Evolutionary conservation across 2,113 vertebrate genomes (phyloP).

Genomic region (Pituophis catenifer): DNA sequence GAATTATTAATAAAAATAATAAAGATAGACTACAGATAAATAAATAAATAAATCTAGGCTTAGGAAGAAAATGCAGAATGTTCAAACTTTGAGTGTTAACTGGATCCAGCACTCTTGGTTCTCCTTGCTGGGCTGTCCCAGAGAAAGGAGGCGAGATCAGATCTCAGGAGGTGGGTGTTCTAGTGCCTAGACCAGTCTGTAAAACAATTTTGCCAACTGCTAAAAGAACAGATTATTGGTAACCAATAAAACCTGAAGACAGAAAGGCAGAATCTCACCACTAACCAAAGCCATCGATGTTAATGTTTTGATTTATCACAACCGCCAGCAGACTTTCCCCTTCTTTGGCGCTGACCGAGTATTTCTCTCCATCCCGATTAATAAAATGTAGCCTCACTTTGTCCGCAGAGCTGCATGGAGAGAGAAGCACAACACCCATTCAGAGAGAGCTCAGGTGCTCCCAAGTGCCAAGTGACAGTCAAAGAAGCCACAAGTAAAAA

Average conservation of each 20-base stretch:
- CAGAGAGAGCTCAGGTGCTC: no score
- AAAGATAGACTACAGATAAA: no score
- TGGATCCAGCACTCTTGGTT: background rate
- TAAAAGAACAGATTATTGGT: background rate
- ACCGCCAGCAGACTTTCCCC: slow-evolving; percentile 73
- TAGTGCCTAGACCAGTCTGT: background rate
- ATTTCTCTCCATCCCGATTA: slow-evolving; percentile 68
- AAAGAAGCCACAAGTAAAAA: background rate
- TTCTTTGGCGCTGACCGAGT: slow-evolving; percentile 65
- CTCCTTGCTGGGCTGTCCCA: background rate
- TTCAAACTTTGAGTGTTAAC: background rate
- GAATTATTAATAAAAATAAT: no score
- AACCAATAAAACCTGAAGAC: background rate
- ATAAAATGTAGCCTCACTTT: slow-evolving; percentile 70
- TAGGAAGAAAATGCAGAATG: background rate
- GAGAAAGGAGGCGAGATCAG: background rate
- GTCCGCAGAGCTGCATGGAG: slow-evolving; percentile 46
- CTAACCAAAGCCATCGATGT: slow-evolving; percentile 76
- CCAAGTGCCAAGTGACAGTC: background rate
- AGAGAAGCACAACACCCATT: background rate
- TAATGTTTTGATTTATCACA: slow-evolving; percentile 72
- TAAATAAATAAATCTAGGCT: background rate
- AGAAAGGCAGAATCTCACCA: background rate
- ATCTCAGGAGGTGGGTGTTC: background rate
- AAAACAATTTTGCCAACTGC: background rate